A percentile compares a stretch with the other conserved stretches of the same genome.
phyloP scores from a whole-genome alignment of 2,888 invertebrate genomes.

The Rhingia campestris region DNA sequence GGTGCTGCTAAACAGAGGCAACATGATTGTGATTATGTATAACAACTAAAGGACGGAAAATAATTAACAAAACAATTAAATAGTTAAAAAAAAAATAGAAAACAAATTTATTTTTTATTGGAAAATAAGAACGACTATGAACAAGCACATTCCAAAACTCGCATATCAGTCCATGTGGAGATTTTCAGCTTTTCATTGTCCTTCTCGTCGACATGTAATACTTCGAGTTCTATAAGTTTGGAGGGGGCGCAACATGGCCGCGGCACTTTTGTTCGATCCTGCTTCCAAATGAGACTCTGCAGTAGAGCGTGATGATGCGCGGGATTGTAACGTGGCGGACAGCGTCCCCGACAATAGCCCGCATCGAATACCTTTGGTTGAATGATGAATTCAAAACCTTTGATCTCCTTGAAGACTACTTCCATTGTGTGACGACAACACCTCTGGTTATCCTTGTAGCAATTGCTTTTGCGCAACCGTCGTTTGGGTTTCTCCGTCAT shows the following conservation, averaged over 20 bases:
- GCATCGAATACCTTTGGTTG: conserved; percentile 89
- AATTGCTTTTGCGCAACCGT: conserved; percentile 82
- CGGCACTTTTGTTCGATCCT: conserved; percentile 84
- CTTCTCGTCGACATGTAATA: conserved; percentile 87
- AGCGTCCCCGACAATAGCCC: conserved; percentile 88
- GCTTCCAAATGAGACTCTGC: conserved; percentile 87
- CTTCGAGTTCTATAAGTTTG: conserved; percentile 86
- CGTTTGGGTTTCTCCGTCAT: conserved; percentile 59
- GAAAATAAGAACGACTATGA: conserved; percentile 82
- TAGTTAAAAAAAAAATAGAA: conserved; percentile 4
- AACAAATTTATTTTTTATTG: not conserved
- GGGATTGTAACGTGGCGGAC: conserved; percentile 87
- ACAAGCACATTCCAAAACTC: conserved; percentile 89
- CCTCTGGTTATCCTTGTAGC: conserved; percentile 84
- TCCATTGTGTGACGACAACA: conserved; percentile 88
- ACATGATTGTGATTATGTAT: conserved; percentile 12
- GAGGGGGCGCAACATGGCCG: conserved; percentile 89
- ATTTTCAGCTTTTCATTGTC: conserved; percentile 86
- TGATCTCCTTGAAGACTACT: conserved; percentile 87
- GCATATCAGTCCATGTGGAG: conserved; percentile 88
- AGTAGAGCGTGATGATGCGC: conserved; percentile 88
- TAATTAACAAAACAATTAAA: conserved; percentile 15
- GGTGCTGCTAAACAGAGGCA: not conserved
- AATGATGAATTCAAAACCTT: conserved; percentile 86
- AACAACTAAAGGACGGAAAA: conserved; percentile 51